A percentile compares a stretch with the other conserved stretches of the same genome.
Conservation (phyloP, 64 coral and sea anemone species). For the Acropora tenuis region DNA sequence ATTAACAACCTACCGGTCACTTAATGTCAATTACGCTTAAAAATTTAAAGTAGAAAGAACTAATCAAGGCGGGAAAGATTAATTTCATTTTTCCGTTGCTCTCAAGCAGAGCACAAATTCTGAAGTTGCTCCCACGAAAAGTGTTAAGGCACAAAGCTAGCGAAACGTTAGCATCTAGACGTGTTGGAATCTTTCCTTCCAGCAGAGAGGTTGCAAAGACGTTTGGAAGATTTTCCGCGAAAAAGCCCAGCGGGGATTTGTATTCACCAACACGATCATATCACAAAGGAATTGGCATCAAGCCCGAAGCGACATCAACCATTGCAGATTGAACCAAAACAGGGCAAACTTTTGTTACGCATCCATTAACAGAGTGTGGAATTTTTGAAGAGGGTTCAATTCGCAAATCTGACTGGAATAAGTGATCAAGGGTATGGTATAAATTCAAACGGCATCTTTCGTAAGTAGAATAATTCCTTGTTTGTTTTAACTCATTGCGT, state of each 20-base stretch:
- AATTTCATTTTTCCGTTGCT: conserved; percentile 11
- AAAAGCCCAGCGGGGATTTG: conserved; percentile 15
- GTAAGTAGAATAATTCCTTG: conserved; percentile 1
- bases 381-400: background rate
- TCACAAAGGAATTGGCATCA: conserved; percentile 25
- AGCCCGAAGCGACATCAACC: background rate
- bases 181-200: background rate
- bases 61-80: conserved; percentile 10
- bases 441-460: background rate
- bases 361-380: background rate
- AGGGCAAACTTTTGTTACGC: background rate
- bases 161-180: too few species aligned
- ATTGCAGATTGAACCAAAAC: background rate
- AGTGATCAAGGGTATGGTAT: background rate
- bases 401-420: conserved; percentile 30
- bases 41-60: conserved; percentile 42
- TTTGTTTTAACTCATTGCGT: background rate
- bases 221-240: conserved; percentile 6
- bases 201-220: background rate
- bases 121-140: background rate
- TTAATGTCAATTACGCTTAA: conserved; percentile 46
- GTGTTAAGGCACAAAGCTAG: background rate
- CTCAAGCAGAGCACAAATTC: background rate
- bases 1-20: conserved; percentile 33
- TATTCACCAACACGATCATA: conserved; percentile 4